Base-by-base conservation (phyloP, 2,797 vertebrate species). In the Megalops cyprinoides region DNA sequence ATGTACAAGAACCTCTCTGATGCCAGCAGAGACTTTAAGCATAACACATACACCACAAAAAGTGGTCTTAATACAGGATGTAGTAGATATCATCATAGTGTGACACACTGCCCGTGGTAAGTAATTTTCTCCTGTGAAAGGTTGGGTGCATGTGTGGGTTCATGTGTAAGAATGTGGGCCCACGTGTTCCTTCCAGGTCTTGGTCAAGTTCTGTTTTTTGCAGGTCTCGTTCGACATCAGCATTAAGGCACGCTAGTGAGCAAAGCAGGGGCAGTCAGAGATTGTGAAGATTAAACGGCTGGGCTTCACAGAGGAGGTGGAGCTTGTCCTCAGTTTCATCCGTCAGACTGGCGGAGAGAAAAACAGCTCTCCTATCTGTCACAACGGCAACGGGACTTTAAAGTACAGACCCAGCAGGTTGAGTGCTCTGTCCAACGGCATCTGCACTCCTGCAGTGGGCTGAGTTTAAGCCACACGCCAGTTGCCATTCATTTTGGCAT, bases 391-490 rank as follows among this genome's bases (percentile, higher is more conserved):
- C 0, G 98, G 98, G 1, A 98, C 96, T 0, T 97, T 97, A 18
- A 96, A 99, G 87, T 99, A 98, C 82, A 98, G 98, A 28, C 96
- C 98, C 0, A 99, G 98, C 96, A 98, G 97, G 98, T 99, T 87
- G 87, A 91, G 62, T 14, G 49, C 20, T 23, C 37, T 3, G 31
- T n/a, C 60, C 2, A 65, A 28, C 12, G 12, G 3, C 12, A 2
- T 4, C 12, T 62, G 25, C 7, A 62, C 58, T 9, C 58, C 58
- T 1, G 25, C 62, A 39, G 4, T 37, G 62, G 31, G 62, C 62
- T 15, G 62, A 15, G 34, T 3, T 25, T 31, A 14, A 15, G 5
- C 65, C 23, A 15, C 69, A 28, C 28, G 31, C 1, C 25, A 62
- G 31, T 28, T 62, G n/a, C 14, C 58, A 5, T 12, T 28, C n/a